Evolutionary conservation across 2,113 vertebrate species (phyloP), one percentile per base, ranked within the genome.

Genomic region (Syrmaticus mikado): DNA sequence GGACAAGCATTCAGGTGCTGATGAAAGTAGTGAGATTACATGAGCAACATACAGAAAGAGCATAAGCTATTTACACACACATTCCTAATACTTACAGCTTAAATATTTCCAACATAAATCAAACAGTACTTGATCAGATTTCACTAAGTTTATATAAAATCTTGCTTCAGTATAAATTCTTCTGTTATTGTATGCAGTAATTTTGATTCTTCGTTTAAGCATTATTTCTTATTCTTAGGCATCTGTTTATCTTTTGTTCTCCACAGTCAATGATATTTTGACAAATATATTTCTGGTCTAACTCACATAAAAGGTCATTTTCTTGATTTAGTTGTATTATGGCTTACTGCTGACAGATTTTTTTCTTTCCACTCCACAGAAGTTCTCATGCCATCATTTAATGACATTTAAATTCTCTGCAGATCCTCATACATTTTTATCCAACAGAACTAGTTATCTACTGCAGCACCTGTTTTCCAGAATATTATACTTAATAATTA

Each of bases 401-500:
- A 92, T 5, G 13, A 48, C 30, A 84, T 62, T 83, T 90, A 73
- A 93, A 90, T 90, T 85, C 73, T 74, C 52, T 32, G 30, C 24
- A 50, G 13, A 70, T 87, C 58, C 20, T 72, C 28, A 34, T n/a
- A 40, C 4, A 3, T 70, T 76, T 92, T 81, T 48, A 87, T 78
- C 38, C 73, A 75, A 21, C 36, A 72, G 30, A 72, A 41, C 25
- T 67, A 74, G 11, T 79, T 93, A 92, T 68, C 79, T 86, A 70
- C 74, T 48, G 65, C 64, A 92, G 72, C 89, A 94, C 62, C 78
- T 61, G 58, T 74, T 95, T 86, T 70, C 38, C 87, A 64, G 48
- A 90, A 65, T 85, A 81, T 83, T 73, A 75, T 21, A 57, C 46
- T 85, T 90, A 34, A 62, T 41, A 73, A 65, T 79, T 89, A 76